Conservation (phyloP, 53 echinoderm and acorn worm species). For the Arbacia lixula region DNA sequence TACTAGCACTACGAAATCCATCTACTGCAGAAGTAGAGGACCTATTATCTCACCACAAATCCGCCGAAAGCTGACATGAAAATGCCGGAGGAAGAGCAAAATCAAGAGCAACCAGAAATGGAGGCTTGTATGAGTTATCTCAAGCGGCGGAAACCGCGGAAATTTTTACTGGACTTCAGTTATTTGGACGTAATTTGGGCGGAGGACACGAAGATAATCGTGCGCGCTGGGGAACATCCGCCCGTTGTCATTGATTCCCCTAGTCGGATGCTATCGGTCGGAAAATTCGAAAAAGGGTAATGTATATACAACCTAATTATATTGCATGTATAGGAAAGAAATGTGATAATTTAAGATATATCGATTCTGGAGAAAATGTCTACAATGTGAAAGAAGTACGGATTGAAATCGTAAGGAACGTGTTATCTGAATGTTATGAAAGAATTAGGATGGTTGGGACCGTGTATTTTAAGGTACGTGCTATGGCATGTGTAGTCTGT, state of each 20-base stretch:
- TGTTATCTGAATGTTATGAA: too few relatives aligned
- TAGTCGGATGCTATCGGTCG: constrained; percentile 62
- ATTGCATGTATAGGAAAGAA: too few relatives aligned
- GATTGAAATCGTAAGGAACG: too few relatives aligned
- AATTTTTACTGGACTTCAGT: constrained; percentile 77
- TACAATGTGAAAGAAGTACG: too few relatives aligned
- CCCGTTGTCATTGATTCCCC: constrained; percentile 70
- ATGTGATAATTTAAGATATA: too few relatives aligned
- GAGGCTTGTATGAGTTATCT: constrained; percentile 45
- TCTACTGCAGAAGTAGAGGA: constrained; percentile 34
- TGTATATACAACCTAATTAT: too few relatives aligned
- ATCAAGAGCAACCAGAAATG: constrained; percentile 50
- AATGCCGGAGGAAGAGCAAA: constrained; percentile 45
- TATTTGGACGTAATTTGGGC: constrained; percentile 67
- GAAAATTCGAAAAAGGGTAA: constrained; percentile 50
- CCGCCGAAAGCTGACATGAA: constrained; percentile 38
- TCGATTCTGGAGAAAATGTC: too few relatives aligned
- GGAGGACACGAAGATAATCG: constrained; percentile 62
- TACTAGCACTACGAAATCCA: background rate
- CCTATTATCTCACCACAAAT: constrained; percentile 24
- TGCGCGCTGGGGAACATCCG: constrained; percentile 65
- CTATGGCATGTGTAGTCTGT: too few relatives aligned
- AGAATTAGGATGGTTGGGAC: too few relatives aligned
- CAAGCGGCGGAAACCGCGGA: constrained; percentile 48
- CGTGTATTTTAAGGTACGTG: too few relatives aligned